phyloP scores from a whole-genome alignment of 2,888 invertebrate genomes.

The Tenthredo notha region DNA sequence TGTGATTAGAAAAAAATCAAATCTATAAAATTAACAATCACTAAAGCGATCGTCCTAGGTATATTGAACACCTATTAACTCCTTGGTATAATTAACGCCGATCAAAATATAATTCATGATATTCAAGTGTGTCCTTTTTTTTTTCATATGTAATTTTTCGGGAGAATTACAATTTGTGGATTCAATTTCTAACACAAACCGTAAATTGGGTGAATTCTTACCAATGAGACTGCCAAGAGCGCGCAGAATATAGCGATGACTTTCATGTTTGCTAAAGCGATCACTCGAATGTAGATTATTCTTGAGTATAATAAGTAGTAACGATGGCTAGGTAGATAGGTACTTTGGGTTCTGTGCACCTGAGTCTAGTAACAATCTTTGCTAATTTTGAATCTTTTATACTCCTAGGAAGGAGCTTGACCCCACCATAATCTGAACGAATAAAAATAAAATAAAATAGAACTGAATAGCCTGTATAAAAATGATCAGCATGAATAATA shows the following conservation, averaged over 20 bases:
- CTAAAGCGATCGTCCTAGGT: neutral
- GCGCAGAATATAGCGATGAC: neutral
- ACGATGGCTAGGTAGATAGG: neutral
- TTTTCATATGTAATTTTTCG: neutral
- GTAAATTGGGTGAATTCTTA: neutral
- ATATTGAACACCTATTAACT: neutral
- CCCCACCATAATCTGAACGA: constrained; percentile 2
- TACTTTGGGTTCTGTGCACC: neutral
- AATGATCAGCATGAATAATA: constrained; percentile 3
- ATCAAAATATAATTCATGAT: neutral
- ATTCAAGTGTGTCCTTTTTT: neutral
- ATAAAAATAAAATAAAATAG: neutral
- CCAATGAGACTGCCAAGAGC: constrained; percentile 20
- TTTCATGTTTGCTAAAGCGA: constrained; percentile 32
- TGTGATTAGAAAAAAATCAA: neutral
- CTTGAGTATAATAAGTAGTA: neutral
- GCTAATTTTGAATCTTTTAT: constrained; percentile 27
- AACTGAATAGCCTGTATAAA: neutral
- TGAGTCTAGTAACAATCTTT: constrained; percentile 8
- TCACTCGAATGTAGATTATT: neutral
- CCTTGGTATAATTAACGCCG: neutral
- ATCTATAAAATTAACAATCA: neutral
- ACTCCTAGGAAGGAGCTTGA: neutral
- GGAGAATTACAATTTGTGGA: neutral
- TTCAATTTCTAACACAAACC: neutral